phyloP scores from a whole-genome alignment of 2,113 vertebrate genomes.

The Melozone crissalis region DNA sequence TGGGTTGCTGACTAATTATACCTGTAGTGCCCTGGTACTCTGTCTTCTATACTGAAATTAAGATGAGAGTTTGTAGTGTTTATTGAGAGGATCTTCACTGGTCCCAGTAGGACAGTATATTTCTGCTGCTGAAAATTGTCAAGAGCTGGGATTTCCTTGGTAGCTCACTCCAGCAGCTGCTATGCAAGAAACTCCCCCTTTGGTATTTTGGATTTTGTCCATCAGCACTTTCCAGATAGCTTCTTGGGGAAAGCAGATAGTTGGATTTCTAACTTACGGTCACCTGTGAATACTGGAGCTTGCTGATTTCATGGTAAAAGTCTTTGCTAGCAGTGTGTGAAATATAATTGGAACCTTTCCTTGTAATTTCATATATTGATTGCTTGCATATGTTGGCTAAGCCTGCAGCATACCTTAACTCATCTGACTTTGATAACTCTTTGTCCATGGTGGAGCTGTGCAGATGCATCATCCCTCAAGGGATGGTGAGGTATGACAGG shows the following conservation, averaged over 20 bases:
- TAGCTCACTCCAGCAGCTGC: background rate
- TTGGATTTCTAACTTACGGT: background rate
- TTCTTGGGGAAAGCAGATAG: background rate
- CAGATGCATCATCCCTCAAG: background rate
- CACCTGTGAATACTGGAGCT: background rate
- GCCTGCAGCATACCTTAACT: background rate
- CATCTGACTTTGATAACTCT: background rate
- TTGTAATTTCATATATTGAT: background rate
- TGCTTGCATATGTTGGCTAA: background rate
- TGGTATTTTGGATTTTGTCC: background rate
- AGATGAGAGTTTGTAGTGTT: background rate
- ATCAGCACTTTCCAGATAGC: background rate
- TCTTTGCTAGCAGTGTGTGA: background rate
- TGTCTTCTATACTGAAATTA: background rate
- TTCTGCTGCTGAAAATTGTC: background rate
- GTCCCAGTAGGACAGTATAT: background rate
- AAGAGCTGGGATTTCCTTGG: background rate
- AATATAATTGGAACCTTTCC: background rate
- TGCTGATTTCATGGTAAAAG: background rate
- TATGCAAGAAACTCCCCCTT: background rate
- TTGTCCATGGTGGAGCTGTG: background rate
- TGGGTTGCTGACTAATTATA: background rate
- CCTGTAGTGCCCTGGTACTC: background rate
- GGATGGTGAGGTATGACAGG: background rate
- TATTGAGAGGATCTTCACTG: background rate